Percentiles rank a stretch among this genome's conserved stretches.
These are phyloP conservation scores for Cottus gobio DNA, from an alignment of 2,113 vertebrate species.

Conservation along the genomic window DNA sequence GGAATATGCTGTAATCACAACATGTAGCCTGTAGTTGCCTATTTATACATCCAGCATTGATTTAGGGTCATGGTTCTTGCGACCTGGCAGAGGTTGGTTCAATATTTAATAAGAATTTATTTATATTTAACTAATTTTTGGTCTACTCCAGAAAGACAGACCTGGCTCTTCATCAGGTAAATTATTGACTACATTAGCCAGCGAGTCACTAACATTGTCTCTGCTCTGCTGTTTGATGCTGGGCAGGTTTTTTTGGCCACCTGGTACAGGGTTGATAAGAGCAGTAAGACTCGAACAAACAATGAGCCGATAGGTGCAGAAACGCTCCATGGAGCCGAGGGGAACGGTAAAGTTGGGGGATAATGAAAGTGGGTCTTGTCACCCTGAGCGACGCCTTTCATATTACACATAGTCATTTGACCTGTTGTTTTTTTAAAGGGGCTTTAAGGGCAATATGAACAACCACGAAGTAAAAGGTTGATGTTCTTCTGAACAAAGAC, in stretches of 20 bases:
- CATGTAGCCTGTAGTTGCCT: not conserved
- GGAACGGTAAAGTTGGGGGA: not conserved
- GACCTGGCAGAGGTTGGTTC: not conserved
- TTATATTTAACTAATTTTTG: not conserved
- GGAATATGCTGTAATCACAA: not conserved
- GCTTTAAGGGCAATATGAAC: not conserved
- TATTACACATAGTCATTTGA: not conserved
- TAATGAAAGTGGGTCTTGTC: not conserved
- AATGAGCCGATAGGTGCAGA: not conserved
- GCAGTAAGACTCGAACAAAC: not conserved
- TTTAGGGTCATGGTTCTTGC: not conserved
- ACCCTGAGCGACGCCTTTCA: not conserved
- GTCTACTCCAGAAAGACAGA: not conserved
- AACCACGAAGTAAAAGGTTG: not conserved
- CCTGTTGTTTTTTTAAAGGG: not conserved
- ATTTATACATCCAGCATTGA: not conserved
- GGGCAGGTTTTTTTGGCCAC: not conserved
- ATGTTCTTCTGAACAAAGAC: slow-evolving; percentile 3
- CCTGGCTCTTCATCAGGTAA: not conserved
- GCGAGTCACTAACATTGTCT: not conserved
- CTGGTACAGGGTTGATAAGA: not conserved
- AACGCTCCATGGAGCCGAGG: not conserved
- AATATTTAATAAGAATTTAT: not conserved
- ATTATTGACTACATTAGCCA: not conserved
- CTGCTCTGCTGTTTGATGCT: not conserved